Evolutionary conservation across 2,113 vertebrate genomes (phyloP).

Genomic region (Myotis davidii): DNA sequence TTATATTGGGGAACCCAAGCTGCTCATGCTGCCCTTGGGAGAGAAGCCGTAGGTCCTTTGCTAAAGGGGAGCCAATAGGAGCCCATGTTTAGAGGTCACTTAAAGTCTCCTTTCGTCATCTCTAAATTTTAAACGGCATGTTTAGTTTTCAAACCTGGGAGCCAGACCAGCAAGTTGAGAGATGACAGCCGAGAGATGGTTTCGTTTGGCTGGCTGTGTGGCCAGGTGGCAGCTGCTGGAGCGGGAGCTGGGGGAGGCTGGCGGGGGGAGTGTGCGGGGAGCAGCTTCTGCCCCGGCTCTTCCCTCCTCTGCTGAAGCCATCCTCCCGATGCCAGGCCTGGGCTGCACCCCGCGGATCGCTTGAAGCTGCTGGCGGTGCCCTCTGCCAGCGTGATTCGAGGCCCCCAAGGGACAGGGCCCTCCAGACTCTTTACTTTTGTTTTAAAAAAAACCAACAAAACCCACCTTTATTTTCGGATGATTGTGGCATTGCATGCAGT

Average conservation of each 20-base stretch:
- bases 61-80: background rate
- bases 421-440: background rate
- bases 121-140: constrained; percentile 50
- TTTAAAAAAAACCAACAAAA: background rate
- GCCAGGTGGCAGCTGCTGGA: constrained; percentile 67
- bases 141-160: constrained; percentile 62
- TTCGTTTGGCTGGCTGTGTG: constrained; percentile 49
- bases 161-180: constrained; percentile 51
- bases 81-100: background rate
- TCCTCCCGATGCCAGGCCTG: background rate
- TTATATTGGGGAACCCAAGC: rapidly evolving
- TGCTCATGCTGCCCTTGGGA: background rate
- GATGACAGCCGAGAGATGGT: constrained; percentile 50
- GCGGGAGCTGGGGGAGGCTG: background rate
- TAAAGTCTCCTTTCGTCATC: background rate
- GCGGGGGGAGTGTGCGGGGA: background rate
- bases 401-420: background rate
- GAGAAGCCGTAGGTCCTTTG: background rate
- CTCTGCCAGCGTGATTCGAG: background rate
- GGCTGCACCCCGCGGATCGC: rapidly evolving
- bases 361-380: background rate
- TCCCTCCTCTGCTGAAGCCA: background rate
- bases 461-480: background rate
- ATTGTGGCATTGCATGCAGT: too few species aligned
- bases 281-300: background rate